Evolutionary conservation across 2,113 vertebrate species (phyloP).

Genomic region (Alligator mississippiensis): DNA sequence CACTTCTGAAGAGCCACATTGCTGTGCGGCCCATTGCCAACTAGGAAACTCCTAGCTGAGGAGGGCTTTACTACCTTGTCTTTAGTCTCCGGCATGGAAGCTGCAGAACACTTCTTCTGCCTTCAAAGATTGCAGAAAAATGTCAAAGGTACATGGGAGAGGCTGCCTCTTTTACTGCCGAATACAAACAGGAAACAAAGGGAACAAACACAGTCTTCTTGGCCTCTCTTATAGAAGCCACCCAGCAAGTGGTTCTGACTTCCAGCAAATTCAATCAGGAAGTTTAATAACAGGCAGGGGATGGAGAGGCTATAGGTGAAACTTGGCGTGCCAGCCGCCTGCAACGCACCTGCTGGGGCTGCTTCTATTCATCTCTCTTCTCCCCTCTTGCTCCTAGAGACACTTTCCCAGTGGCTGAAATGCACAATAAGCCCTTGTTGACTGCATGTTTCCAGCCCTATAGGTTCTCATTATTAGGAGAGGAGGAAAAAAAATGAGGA

Average conservation of each 20-base stretch:
- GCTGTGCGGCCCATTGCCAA: not conserved
- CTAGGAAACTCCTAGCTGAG: not conserved
- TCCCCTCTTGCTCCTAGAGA: not conserved
- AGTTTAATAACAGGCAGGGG: not conserved
- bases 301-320: not conserved
- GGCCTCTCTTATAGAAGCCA: not conserved
- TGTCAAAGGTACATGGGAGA: not conserved
- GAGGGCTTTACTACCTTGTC: not conserved
- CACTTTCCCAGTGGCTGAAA: not conserved
- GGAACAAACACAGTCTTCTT: not conserved
- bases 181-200: not conserved
- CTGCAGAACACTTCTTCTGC: not conserved
- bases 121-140: not conserved
- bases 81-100: not conserved
- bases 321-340: not conserved
- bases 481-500: not conserved
- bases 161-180: not conserved
- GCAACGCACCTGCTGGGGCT: not conserved
- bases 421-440: not conserved
- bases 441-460: not conserved
- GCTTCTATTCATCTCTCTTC: not conserved
- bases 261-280: not conserved
- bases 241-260: not conserved
- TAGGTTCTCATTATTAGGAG: not conserved
- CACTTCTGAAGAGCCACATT: not conserved